phyloP scores from a whole-genome alignment of 2,888 invertebrate species.

The Eupithecia subumbrata region DNA sequence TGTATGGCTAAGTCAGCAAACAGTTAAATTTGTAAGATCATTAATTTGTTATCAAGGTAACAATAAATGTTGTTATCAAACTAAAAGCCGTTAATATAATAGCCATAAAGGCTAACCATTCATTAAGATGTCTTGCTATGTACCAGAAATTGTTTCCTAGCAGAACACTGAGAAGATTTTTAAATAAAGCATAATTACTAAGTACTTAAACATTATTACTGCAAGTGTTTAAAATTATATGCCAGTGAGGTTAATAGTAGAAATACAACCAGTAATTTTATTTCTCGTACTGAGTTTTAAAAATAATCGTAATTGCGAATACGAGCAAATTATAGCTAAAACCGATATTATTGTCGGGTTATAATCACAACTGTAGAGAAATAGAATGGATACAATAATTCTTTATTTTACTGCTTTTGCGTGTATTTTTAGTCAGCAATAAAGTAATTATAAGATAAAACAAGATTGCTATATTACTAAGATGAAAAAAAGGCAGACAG shows the following conservation, averaged over 20 bases:
- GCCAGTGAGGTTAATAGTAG: constrained; percentile 50
- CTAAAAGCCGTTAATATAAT: no score
- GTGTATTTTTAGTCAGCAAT: neutral
- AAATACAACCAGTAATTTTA: constrained; percentile 38
- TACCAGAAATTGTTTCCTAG: constrained; percentile 25
- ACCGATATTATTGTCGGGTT: constrained; percentile 13
- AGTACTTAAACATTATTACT: constrained; percentile 39
- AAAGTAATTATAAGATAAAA: no score
- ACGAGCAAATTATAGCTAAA: constrained; percentile 18
- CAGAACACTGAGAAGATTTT: constrained; percentile 31
- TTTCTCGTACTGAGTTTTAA: constrained; percentile 26
- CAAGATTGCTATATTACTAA: no score
- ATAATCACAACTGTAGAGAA: neutral
- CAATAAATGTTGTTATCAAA: no score
- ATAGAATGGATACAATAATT: neutral
- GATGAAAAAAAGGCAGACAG: neutral
- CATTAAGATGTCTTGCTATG: neutral
- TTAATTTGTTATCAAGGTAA: no score
- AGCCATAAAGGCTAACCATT: neutral
- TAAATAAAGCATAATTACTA: constrained; percentile 46
- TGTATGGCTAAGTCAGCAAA: no score
- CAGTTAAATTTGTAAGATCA: no score
- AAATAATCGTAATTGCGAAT: constrained; percentile 24
- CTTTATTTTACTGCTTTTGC: neutral
- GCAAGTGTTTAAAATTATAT: constrained; percentile 54